Base-by-base conservation (phyloP, 2,797 vertebrate genomes). In the Anguilla anguilla region DNA sequence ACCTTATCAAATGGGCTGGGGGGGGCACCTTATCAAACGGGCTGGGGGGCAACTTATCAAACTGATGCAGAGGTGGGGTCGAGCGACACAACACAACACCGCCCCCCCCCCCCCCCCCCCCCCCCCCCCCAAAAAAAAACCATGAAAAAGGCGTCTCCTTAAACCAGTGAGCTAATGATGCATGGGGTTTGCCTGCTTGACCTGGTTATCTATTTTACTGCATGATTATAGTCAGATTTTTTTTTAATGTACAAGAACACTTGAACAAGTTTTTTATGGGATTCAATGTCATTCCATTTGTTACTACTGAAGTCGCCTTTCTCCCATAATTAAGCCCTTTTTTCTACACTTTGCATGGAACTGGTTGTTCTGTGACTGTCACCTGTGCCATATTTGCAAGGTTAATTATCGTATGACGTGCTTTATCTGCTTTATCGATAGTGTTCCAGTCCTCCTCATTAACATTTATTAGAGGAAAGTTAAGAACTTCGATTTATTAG, bases 261-360 rank as follows among this genome's bases (percentile, higher is more conserved):
- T 98, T 98, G 97, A 97, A 97, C 95, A 97, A 96, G 93, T 97
- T 98, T 97, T 96, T 92, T 96, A 96, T 96, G 46, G 43, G 88
- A 92, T 96, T 97, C 97, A 97, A 96, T 97, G 96, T 90, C 91
- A 95, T 96, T 96, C 97, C 96, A 97, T 98, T 98, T 97, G 97
- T 98, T 97, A 97, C 95, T 97, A 96, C 95, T 97, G 96, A 97
- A 95, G 93, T 94, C 91, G 95, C 91, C 84, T 90, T 92, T 93
- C 93, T 91, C 93, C 95, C 92, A 93, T 91, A 94, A 92, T 90
- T 94, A 92, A 94, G 79, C 88, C 95, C 93, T 96, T 91, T 92
- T 96, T 94, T 95, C 92, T 94, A 89, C 94, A 93, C 93, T 95
- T 96, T 95, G 95, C 96, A 96, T 97, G 96, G 96, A 91, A 89